Evolutionary conservation across 2,888 invertebrate species (phyloP), one percentile per base, ranked within the genome.

Genomic region (Spialia ferax): DNA sequence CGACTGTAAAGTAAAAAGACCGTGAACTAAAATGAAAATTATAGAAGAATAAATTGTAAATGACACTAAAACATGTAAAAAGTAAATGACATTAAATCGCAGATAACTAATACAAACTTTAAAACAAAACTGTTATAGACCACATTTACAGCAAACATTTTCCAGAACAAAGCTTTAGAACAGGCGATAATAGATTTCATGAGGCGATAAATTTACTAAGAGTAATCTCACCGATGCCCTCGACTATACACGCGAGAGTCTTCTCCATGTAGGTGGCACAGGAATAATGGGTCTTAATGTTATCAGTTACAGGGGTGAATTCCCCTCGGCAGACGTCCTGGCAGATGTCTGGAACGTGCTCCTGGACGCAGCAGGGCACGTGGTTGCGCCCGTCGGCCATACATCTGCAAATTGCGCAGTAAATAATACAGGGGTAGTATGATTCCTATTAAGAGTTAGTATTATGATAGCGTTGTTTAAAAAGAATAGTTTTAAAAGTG

Each of bases 271-370:
- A 97, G 0, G 97, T 95, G 0, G 97, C 96, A 82, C 97, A 97
- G 2, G 97, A 97, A 84, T 97, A 97, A 78, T 97, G 97, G 0
- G 97, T 97, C 85, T 96, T 96, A 69, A 97, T 96, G 78, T 96
- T 96, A 82, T 97, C 97, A 0, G 97, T 97, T 70, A 97, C 97
- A 0, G 97, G 96, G 0, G 97, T 97, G 86, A 97, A 97, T 83
- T 97, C 97, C 26, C 97, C 97, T 0, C 97, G 94, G 81, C 97
- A 97, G 73, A 97, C 97, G 74, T 97, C 97, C 80, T 97, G 97
- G 81, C 97, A 97, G 75, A 97, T 95, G 83, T 97, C 97, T 0
- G 97, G 97, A 20, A 97, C 96, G 67, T 96, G 94, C 82, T 97
- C 97, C 74, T 96, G 96, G 22, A 96, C 95, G 83, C 97, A 97